phyloP scores from a whole-genome alignment of 2,888 invertebrate genomes.

The Macrophya annulata region DNA sequence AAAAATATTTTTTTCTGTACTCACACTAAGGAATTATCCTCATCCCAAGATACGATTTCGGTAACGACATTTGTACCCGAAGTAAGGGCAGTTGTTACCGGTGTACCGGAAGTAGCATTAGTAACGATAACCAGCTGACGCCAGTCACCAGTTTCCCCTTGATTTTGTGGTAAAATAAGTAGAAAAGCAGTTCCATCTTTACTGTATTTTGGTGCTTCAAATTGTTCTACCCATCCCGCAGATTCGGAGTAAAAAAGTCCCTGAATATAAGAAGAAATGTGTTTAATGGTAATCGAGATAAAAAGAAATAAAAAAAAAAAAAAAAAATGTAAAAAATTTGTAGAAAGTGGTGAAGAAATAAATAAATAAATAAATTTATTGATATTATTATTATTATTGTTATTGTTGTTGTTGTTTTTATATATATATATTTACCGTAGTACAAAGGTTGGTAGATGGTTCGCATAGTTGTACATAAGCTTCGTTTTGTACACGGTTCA shows the following conservation, averaged over 20 bases:
- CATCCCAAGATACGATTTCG: conserved; percentile 89
- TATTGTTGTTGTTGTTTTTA: no score
- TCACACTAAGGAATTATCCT: conserved; percentile 85
- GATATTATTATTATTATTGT: no score
- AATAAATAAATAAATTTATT: conserved; percentile 19
- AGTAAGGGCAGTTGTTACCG: conserved; percentile 81
- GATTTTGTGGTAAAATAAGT: conserved; percentile 87
- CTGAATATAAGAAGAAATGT: not conserved
- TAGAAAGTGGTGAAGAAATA: conserved; percentile 1
- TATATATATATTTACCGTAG: conserved; percentile 69
- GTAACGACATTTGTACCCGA: conserved; percentile 87
- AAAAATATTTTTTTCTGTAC: conserved; percentile 68
- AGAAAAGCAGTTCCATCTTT: conserved; percentile 86
- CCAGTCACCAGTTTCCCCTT: conserved; percentile 82
- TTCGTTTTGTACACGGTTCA: conserved; percentile 93
- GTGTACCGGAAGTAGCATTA: conserved; percentile 70
- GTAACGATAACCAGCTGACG: conserved; percentile 85
- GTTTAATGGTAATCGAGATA: conserved; percentile 2
- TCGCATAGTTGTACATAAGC: conserved; percentile 85
- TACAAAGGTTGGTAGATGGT: conserved; percentile 68
- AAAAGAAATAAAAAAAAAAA: not conserved
- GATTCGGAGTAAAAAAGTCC: conserved; percentile 74
- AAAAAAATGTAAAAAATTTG: not conserved
- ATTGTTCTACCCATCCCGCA: conserved; percentile 91
- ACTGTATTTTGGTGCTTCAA: conserved; percentile 87